Evolutionary conservation across 2,888 invertebrate genomes (phyloP).

Genomic region (Drosophila paranaensis): DNA sequence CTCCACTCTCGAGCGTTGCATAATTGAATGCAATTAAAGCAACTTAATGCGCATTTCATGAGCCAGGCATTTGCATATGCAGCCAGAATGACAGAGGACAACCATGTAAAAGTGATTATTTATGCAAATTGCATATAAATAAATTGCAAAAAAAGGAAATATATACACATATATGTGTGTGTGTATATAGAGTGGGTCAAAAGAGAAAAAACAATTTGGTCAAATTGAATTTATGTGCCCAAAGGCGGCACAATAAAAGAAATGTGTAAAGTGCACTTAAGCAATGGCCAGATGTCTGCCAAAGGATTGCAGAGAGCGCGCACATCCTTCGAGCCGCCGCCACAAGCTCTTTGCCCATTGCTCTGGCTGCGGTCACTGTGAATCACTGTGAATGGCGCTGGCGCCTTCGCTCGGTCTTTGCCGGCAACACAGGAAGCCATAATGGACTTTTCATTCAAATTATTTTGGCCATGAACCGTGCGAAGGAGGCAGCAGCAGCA

Average conservation of each 20-base stretch:
- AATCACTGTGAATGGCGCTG: slow-evolving; percentile 67
- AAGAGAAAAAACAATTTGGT: slow-evolving; percentile 64
- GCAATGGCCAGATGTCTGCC: slow-evolving; percentile 41
- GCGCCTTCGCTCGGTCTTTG: slow-evolving; percentile 62
- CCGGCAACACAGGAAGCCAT: slow-evolving; percentile 77
- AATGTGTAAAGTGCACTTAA: slow-evolving; percentile 79
- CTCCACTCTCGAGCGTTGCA: slow-evolving; percentile 51
- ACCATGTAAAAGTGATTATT: slow-evolving; percentile 75
- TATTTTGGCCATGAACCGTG: slow-evolving; percentile 66
- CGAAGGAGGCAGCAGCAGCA: slow-evolving; percentile 22
- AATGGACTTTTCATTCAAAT: slow-evolving; percentile 85
- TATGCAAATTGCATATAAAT: slow-evolving; percentile 81
- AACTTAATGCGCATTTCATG: slow-evolving; percentile 78
- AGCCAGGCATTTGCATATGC: slow-evolving; percentile 68
- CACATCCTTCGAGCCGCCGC: slow-evolving; percentile 24
- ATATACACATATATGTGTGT: not conserved
- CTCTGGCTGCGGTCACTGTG: slow-evolving; percentile 63
- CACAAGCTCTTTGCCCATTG: not conserved
- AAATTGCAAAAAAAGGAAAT: slow-evolving; percentile 53
- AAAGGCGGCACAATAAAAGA: slow-evolving; percentile 63
- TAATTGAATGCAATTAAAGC: slow-evolving; percentile 82
- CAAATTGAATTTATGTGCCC: slow-evolving; percentile 78
- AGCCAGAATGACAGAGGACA: slow-evolving; percentile 49
- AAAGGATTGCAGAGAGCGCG: slow-evolving; percentile 55
- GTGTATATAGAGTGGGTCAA: not conserved